Evolutionary conservation across 1,140 invertebrate species (phyloP), one percentile per base, ranked within the genome.

Genomic region (Heliconius congener): DNA sequence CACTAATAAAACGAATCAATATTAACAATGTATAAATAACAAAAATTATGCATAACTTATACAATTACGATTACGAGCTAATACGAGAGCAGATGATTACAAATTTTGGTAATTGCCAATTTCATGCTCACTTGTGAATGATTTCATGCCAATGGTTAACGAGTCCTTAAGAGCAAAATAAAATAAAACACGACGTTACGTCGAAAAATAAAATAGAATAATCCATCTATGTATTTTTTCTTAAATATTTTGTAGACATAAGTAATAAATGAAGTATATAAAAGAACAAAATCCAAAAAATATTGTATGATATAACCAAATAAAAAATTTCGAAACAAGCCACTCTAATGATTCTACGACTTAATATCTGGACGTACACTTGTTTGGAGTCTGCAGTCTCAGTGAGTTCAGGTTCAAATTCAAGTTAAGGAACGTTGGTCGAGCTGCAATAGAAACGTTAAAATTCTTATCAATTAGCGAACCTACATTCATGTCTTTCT

Each of bases 391-490:
- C 96, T 98, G 97, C 93, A 97, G 97, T 95, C 97, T 96, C 95
- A 98, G 96, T 90, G 97, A 97, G 96, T 98, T 98, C 95, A 98
- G 96, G 96, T 98, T 98, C 95, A 98, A 96, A 96, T 97, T 98
- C 94, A 98, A 96, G 97, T 98, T 99, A 95, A 99, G 97, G 96
- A 98, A 99, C 94, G 98, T 99, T 94, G 98, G 98, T 91, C 98
- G 97, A 95, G 98, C 98, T 99, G 98, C 96, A 98, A 98, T 95
- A 96, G 94, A 94, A 94, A 91, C 72, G 76, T 88, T 88, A 86
- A 81, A 23, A 60, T 74, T 57, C 80, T 81, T 77, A 81, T 78
- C 57, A 76, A 76, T 76, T 76, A 70, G 66, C 74, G 74, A 76
- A 27, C 74, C 74, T 70, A 79, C 72, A 55, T 79, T 50, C 60